Percentiles rank a stretch among this genome's conserved stretches.
These are phyloP conservation scores for Eupithecia insigniata DNA, from an alignment of 2,888 invertebrate genomes.

Conservation along the genomic window DNA sequence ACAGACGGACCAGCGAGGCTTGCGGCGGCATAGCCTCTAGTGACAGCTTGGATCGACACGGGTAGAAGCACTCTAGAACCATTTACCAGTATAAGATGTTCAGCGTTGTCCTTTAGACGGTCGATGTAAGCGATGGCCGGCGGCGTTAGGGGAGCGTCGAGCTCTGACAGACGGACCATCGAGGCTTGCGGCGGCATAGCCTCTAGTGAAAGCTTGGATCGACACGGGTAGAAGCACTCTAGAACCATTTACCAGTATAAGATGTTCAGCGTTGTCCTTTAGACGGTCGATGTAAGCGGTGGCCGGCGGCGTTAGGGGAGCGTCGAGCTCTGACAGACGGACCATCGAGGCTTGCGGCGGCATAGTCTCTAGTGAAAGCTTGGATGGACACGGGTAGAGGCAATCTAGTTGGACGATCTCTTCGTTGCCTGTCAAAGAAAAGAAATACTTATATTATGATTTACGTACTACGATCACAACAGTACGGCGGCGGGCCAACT, in stretches of 20 bases:
- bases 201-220: slow-evolving; percentile 49
- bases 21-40: slow-evolving; percentile 46
- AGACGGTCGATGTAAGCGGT: slow-evolving; percentile 55
- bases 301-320: slow-evolving; percentile 52
- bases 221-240: no score
- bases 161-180: slow-evolving; percentile 45
- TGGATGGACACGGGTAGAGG: slow-evolving; percentile 61
- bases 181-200: slow-evolving; percentile 53
- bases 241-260: slow-evolving; percentile 68
- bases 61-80: slow-evolving; percentile 55
- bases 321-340: slow-evolving; percentile 40
- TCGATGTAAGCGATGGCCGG: slow-evolving; percentile 58
- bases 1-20: slow-evolving; percentile 54
- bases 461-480: no score
- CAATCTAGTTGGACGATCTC: slow-evolving; percentile 55
- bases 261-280: slow-evolving; percentile 53
- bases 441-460: neutral
- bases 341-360: slow-evolving; percentile 56
- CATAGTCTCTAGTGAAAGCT: slow-evolving; percentile 44
- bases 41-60: slow-evolving; percentile 59
- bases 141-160: slow-evolving; percentile 42
- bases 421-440: slow-evolving; percentile 60
- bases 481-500: no score
- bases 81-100: slow-evolving; percentile 61
- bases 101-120: slow-evolving; percentile 51